Evolutionary conservation across 2,797 vertebrate genomes (phyloP), one percentile per base, ranked within the genome.

Genomic region (Meda fulgida): DNA sequence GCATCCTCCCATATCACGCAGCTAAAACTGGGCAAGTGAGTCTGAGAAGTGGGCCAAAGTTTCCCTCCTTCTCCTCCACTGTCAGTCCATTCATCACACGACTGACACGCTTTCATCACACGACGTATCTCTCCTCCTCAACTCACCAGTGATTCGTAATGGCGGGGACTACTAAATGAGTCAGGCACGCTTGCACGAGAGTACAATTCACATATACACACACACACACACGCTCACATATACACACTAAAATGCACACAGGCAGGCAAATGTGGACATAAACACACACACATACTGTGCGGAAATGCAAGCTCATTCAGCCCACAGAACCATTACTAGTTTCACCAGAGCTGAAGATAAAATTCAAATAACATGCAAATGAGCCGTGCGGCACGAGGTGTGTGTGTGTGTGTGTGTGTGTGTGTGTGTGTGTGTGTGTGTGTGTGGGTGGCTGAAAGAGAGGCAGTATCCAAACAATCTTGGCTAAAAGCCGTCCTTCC

Each of bases 391-490:
- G 40, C 34, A 26, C 21, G 51, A 66, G 77, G 71, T 55, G 78
- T 21, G 55, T 85, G 80, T 83, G 70, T 29, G 14, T 53, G n/a
- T n/a, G n/a, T n/a, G n/a, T n/a, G n/a, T n/a, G n/a, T n/a, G n/a
- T n/a, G n/a, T n/a, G n/a, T n/a, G n/a, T n/a, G 78, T 58, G 53
- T 40, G 72, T 67, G 63, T 67, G 78, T 84, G 77, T 79, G 76
- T 80, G 40, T 72, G 76, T 78, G 40, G 48, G 58, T 81, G 53
- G 70, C 58, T 81, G 73, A 79, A 86, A 86, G 38, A 5, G 16
- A 77, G n/a, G 16, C n/a, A 8, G 23, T 84, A 72, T 81, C 81
- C 88, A 91, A 91, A 91, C 89, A 90, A 86, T 85, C 58, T 72
- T 80, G 75, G 31, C 46, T 85, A n/a, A 78, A 73, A 86, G 58